Base-by-base conservation (phyloP, 2,888 invertebrate genomes). In the Cantharis rufa region DNA sequence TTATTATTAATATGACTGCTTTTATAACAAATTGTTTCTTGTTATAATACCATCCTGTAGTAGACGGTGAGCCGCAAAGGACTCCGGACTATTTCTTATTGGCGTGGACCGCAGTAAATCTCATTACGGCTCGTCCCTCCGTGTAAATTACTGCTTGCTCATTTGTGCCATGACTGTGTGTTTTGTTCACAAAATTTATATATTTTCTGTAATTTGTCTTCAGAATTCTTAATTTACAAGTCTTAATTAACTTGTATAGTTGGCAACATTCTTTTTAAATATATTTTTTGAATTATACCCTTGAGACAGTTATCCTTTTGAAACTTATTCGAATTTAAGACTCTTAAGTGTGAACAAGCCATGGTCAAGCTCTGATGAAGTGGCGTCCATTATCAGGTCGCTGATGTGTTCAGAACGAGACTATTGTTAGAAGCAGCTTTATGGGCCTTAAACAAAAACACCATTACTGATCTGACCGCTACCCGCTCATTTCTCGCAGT, bases 371-470 rank as follows among this genome's bases (percentile, higher is more conserved):
- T 72, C 82, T 83, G 84, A 83, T 83, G 82, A 84, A 84, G 84
- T 83, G 84, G 81, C 82, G 81, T 83, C 85, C 84, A 85, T 86
- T 86, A 86, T 85, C 83, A 82, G 84, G 80, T 80, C 83, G 81
- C 81, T 84, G 84, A 85, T 85, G 83, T 84, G 83, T 83, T 84
- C 81, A 83, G 82, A 84, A 84, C 84, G 83, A 83, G 84, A 82
- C 83, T 83, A 84, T 85, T 85, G 84, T 83, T 82, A 80, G 83
- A 80, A 83, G 83, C 84, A 84, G 81, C 84, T 86, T 86, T 86
- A 86, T 86, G 85, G 85, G 84, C 84, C 84, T 85, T 85, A 85
- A 86, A 86, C 85, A 85, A 86, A 86, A 86, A 86, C 84, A 84
- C 84, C 84, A 85, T 86, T 86, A 86, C 85, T 79, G 82, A 83